Base-by-base conservation (phyloP, 2,797 vertebrate genomes). In the Hemibagrus guttatus region DNA sequence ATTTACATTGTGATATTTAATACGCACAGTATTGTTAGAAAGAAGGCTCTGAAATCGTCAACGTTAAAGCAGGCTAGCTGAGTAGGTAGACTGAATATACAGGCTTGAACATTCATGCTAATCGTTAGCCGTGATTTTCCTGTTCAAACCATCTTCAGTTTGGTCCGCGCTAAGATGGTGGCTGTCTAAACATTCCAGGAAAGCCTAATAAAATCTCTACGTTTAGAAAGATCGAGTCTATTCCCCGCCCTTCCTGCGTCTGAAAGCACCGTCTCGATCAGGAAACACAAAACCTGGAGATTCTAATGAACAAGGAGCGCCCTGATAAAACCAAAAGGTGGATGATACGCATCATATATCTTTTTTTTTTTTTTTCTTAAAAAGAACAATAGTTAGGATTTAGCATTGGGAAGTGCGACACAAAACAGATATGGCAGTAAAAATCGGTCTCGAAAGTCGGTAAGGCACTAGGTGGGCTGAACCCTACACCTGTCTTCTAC, bases 391-490 rank as follows among this genome's bases (percentile, higher is more conserved):
- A 92, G 88, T 93, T 93, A 92, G 92, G 92, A 93, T 95, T 95
- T 91, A 89, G 93, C 90, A 92, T 83, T 78, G 42, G n/a, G 92
- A 92, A 95, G 92, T 92, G 91, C 92, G 94, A 92, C 92, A 91
- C 91, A 94, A 39, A 95, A 95, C 91, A 91, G 89, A 96, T 95
- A 96, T 96, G 96, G 97, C 97, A 98, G 96, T 97, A 97, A 96
- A 76, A 96, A 95, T 94, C 95, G 94, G 96, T 96, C 93, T 96
- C 93, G 95, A 96, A 96, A 95, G 17, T 74, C 95, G 93, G 96
- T 97, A 99, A 99, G 98, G 98, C 98, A 99, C 97, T 96, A 97
- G 97, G 96, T 97, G 95, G 95, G 94, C 93, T 94, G 95, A 95
- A 97, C 91, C 94, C 95, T 97, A 97, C 95, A 97, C 95, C 96